Conservation (phyloP, 2,113 vertebrate genomes). For the Noctilio leporinus region DNA sequence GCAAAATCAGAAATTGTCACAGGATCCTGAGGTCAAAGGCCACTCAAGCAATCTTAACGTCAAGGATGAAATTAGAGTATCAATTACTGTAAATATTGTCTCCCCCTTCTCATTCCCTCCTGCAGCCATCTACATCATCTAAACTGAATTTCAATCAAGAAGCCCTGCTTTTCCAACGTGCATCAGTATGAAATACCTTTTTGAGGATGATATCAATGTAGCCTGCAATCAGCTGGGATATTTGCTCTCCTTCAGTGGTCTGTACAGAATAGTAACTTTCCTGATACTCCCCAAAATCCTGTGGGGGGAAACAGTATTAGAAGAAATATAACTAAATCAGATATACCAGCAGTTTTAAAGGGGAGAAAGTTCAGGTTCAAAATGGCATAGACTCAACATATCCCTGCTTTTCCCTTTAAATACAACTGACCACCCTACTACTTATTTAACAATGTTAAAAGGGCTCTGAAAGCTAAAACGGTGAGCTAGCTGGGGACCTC, state of each 20-base stretch:
- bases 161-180: not conserved
- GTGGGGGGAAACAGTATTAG: not conserved
- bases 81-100: not conserved
- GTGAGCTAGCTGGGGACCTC: not conserved
- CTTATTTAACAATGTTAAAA: not conserved
- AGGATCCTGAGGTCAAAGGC: not conserved
- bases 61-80: not conserved
- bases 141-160: not conserved
- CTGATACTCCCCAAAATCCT: slow-evolving; percentile 99
- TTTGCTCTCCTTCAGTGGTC: slow-evolving; percentile 98
- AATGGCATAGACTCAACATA: not conserved
- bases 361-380: not conserved
- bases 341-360: not conserved
- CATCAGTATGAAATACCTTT: slow-evolving; percentile 81
- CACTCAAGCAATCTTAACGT: not conserved
- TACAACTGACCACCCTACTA: not conserved
- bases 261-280: slow-evolving; percentile 99
- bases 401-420: not conserved
- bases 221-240: slow-evolving; percentile 98
- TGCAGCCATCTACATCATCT: not conserved
- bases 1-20: not conserved
- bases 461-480: not conserved
- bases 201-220: slow-evolving; percentile 99
- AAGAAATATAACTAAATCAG: not conserved
- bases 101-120: not conserved